Conservation (phyloP, 2,113 vertebrate genomes). For the Antidorcas marsupialis region DNA sequence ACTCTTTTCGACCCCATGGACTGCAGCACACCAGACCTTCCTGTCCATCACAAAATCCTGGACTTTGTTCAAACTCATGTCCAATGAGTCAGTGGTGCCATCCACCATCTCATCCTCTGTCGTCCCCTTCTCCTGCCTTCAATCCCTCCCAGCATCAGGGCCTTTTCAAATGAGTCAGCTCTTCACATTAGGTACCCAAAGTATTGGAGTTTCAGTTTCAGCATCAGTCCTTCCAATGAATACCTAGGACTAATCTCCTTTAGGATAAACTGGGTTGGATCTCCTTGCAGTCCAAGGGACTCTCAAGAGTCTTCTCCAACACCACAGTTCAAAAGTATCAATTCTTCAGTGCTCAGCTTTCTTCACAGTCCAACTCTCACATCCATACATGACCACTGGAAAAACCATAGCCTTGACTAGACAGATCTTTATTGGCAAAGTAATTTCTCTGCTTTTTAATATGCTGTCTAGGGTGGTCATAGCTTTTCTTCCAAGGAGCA, state of each 20-base stretch:
- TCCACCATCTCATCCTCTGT: neutral
- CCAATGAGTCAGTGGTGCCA: neutral
- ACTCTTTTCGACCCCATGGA: neutral
- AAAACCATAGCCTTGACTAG: neutral
- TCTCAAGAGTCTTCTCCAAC: neutral
- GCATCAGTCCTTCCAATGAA: neutral
- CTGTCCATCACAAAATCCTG: neutral
- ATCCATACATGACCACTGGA: neutral
- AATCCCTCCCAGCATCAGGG: neutral
- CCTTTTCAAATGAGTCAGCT: neutral
- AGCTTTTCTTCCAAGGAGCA: neutral
- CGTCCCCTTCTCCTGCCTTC: neutral
- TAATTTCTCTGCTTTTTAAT: neutral
- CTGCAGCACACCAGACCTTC: neutral
- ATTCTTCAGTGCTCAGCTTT: accelerated
- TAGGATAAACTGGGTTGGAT: neutral
- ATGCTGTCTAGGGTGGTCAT: neutral
- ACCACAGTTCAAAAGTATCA: neutral
- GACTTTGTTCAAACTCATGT: neutral
- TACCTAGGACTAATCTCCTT: neutral
- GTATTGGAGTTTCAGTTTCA: neutral
- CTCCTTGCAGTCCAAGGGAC: neutral
- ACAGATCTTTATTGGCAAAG: neutral
- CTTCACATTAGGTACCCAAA: neutral
- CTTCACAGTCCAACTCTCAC: neutral